A percentile compares a stretch with the other conserved stretches of the same genome.
Conservation (phyloP, 2,797 vertebrate species). For the Channallabes apus region DNA sequence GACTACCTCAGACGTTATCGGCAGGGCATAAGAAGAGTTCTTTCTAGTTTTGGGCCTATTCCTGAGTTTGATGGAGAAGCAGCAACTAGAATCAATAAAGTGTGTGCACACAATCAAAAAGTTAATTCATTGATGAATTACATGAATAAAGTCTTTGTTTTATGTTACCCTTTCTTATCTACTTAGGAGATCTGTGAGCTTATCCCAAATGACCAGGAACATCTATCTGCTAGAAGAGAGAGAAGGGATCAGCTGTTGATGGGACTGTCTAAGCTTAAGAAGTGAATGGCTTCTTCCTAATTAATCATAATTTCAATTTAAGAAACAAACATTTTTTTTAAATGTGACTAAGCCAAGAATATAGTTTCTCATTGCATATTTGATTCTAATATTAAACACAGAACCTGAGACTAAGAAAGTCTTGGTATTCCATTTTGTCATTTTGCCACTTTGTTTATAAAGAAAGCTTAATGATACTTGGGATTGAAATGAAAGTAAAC, state of each 20-base stretch:
- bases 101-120: slow-evolving; percentile 58
- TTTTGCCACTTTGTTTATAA: neutral
- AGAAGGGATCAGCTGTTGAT: slow-evolving; percentile 85
- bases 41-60: slow-evolving; percentile 84
- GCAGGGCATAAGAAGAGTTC: slow-evolving; percentile 80
- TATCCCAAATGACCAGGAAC: slow-evolving; percentile 77
- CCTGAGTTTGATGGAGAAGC: slow-evolving; percentile 83
- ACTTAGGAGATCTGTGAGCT: slow-evolving; percentile 82
- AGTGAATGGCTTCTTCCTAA: slow-evolving; percentile 51
- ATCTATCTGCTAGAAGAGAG: slow-evolving; percentile 79
- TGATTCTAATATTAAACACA: neutral
- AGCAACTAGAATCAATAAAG: slow-evolving; percentile 76
- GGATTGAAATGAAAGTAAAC: neutral
- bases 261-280: slow-evolving; percentile 83
- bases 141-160: neutral
- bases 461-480: neutral
- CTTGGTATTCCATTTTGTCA: neutral
- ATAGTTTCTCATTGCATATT: neutral
- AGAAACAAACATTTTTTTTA: neutral
- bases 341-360: neutral
- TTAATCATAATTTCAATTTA: neutral
- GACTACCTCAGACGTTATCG: slow-evolving; percentile 88
- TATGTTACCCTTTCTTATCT: slow-evolving; percentile 15
- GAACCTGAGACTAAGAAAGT: neutral
- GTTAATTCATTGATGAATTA: neutral